Evolutionary conservation across 2,888 invertebrate species (phyloP), one percentile per base, ranked within the genome.

Genomic region (Uropetala carovei): DNA sequence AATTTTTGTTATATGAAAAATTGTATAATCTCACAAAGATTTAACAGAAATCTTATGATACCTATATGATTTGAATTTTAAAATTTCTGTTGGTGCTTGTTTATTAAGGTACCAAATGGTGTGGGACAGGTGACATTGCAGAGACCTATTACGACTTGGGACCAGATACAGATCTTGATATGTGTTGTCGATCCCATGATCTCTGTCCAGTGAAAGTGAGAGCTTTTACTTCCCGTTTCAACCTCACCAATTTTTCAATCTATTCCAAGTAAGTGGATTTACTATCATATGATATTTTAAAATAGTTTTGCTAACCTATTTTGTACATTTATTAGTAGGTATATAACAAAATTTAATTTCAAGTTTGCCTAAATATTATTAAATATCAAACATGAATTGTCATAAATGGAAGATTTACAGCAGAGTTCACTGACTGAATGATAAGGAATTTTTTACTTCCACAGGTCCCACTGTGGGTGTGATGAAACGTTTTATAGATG

Each of bases 51-150:
- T 92, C 27, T 92, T 0, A 22, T 16, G 8, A 10, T 18, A 18
- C 22, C 59, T 59, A 18, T 13, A 59, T 85, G 2, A 27, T 16
- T 93, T 89, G 7, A 14, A 68, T 89, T 43, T 43, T 60, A 3
- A 56, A 57, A 60, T 91, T 64, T 85, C 75, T 43, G 5, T 43
- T 43, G 43, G 43, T 5, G 43, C 5, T 43, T 43, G 43, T 43
- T 43, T 3, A 43, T 95, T 0, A 94, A 98, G 98, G 98, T 93
- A 98, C 98, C 75, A 98, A 98, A 95, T 98, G 98, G 98, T 99
- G 99, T 94, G 99, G 99, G 27, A 97, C 98, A 0, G 98, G 98
- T 0, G 98, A 98, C 95, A 97, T 98, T 93, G 98, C 99, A 0
- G 95, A 96, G 30, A 96, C 97, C 94, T 98, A 98, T 95, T 97